Evolutionary conservation across 2,888 invertebrate genomes (phyloP).

Genomic region (Achlya flavicornis): DNA sequence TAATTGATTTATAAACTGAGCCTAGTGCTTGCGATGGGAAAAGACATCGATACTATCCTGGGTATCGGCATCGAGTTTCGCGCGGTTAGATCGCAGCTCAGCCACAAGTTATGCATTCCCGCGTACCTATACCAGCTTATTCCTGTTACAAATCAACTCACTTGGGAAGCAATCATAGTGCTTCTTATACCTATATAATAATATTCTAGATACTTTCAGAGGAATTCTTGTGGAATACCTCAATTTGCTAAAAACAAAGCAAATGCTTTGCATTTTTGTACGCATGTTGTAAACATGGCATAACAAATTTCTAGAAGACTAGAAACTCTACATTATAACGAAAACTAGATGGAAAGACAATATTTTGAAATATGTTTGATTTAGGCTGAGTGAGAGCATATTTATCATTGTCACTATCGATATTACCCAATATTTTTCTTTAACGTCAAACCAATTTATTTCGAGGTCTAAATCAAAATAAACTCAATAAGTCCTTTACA

Average conservation of each 20-base stretch:
- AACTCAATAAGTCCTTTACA: slow-evolving; percentile 59
- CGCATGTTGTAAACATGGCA: neutral
- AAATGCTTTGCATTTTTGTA: neutral
- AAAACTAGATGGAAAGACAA: slow-evolving; percentile 32
- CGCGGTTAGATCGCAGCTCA: slow-evolving; percentile 55
- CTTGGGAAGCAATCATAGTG: slow-evolving; percentile 52
- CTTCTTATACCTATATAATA: slow-evolving; percentile 24
- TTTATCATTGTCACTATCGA: slow-evolving; percentile 47
- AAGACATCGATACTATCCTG: slow-evolving; percentile 61
- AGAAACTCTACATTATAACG: neutral
- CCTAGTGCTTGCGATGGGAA: slow-evolving; percentile 56
- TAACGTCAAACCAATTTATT: slow-evolving; percentile 56
- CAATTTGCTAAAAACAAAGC: neutral
- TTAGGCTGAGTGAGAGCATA: slow-evolving; percentile 40
- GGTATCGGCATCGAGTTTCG: slow-evolving; percentile 59
- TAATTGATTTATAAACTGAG: slow-evolving; percentile 22
- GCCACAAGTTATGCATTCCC: slow-evolving; percentile 65
- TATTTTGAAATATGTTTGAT: slow-evolving; percentile 37
- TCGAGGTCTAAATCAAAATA: slow-evolving; percentile 61
- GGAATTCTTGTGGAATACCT: slow-evolving; percentile 19
- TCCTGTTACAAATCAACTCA: slow-evolving; percentile 69
- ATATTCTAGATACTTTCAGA: slow-evolving; percentile 16
- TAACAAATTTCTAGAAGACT: neutral
- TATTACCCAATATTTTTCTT: slow-evolving; percentile 52
- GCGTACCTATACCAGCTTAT: slow-evolving; percentile 41